Evolutionary conservation across 2,888 invertebrate genomes (phyloP).

Genomic region (Zaprionus obscuricornis): DNA sequence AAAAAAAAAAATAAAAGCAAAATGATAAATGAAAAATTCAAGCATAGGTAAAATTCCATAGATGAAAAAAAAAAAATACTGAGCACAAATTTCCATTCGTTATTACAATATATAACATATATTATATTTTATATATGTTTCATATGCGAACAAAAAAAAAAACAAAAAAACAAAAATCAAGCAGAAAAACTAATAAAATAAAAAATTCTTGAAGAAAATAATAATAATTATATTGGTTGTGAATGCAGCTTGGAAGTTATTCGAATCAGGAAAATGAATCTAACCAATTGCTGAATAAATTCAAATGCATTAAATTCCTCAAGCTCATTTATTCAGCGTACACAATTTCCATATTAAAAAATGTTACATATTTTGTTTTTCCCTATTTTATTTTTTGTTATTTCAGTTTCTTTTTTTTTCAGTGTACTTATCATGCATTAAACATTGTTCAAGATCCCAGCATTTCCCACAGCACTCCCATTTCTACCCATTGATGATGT

Average conservation of each 20-base stretch:
- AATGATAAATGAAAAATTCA: conserved; percentile 24
- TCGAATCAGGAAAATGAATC: conserved; percentile 55
- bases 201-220: conserved; percentile 33
- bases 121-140: conserved; percentile 13
- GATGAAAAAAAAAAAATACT: conserved; percentile 32
- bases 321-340: conserved; percentile 23
- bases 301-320: conserved; percentile 32
- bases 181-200: conserved; percentile 11
- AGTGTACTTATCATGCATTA: conserved; percentile 50
- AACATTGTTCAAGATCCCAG: not conserved
- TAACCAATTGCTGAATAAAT: conserved; percentile 66
- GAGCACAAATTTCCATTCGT: conserved; percentile 44
- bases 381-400: not conserved
- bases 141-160: conserved; percentile 2
- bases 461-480: conserved; percentile 23
- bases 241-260: conserved; percentile 72
- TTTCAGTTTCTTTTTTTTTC: conserved; percentile 43
- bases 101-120: no score
- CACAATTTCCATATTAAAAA: conserved; percentile 22
- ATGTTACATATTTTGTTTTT: conserved; percentile 13
- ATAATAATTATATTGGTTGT: conserved; percentile 75
- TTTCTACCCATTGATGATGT: conserved; percentile 35
- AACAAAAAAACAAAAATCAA: conserved; percentile 14
- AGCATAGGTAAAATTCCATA: conserved; percentile 57
- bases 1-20: conserved; percentile 9